phyloP scores from a whole-genome alignment of 2,888 invertebrate genomes.

The Anticlea derivata region DNA sequence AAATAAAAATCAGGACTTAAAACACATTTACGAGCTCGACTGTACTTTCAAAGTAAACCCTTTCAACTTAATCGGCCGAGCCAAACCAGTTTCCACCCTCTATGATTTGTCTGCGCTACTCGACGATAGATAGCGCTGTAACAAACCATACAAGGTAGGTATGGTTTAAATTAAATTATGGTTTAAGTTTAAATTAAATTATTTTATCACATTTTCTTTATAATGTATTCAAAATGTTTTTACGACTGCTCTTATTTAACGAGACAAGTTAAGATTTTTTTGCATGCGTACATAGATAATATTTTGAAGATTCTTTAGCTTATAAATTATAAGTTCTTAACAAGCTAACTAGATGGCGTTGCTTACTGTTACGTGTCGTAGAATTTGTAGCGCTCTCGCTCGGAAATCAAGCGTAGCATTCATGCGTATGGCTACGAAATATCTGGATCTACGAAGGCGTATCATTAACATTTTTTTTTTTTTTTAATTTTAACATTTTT shows the following conservation, averaged over 20 bases:
- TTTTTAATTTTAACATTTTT: neutral
- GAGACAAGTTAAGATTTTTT: too few relatives aligned
- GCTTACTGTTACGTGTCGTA: constrained; percentile 14
- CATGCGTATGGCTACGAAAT: neutral
- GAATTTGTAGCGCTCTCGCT: neutral
- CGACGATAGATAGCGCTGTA: constrained; percentile 54
- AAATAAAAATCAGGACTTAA: too few relatives aligned
- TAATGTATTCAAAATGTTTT: neutral
- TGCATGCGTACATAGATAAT: too few relatives aligned
- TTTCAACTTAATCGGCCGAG: constrained; percentile 5
- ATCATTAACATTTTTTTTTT: too few relatives aligned
- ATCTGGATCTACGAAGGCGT: neutral
- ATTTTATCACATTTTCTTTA: neutral
- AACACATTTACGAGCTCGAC: constrained; percentile 2
- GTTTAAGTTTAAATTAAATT: neutral
- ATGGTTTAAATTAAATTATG: neutral
- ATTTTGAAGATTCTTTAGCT: too few relatives aligned
- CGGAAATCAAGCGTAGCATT: constrained; percentile 4
- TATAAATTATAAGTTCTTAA: constrained; percentile 6
- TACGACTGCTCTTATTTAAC: too few relatives aligned
- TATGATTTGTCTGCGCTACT: constrained; percentile 42
- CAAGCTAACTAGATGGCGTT: constrained; percentile 21
- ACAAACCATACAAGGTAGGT: neutral
- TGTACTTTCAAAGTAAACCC: constrained; percentile 11
- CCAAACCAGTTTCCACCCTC: constrained; percentile 2